A percentile compares a stretch with the other conserved stretches of the same genome.
Evolutionary conservation across 2,113 vertebrate genomes (phyloP).

Genomic region (Peromyscus maniculatus): DNA sequence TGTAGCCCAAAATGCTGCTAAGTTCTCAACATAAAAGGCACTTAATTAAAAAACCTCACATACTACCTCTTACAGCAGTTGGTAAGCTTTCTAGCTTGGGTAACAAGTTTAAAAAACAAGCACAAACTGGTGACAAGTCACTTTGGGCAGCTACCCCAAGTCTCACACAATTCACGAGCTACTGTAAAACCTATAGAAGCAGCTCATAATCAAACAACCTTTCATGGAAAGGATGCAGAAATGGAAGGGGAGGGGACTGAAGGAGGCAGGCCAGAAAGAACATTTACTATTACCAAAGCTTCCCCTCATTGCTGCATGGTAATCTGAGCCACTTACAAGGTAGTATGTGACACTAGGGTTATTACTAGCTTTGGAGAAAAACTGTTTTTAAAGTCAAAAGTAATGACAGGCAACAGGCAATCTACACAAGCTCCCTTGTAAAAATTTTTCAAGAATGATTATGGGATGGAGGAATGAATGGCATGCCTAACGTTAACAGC

Average conservation of each 20-base stretch:
- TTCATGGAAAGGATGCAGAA: conserved; percentile 49
- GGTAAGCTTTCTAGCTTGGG: conserved; percentile 16
- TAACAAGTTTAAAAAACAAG: conserved; percentile 60
- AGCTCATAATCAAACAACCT: conserved; percentile 32
- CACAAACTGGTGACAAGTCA: conserved; percentile 45
- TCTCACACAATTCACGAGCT: conserved; percentile 54
- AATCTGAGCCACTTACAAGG: conserved; percentile 12
- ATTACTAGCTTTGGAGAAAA: conserved; percentile 34
- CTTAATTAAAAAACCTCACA: conserved; percentile 27
- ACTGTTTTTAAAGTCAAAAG: conserved; percentile 60
- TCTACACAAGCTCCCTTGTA: neutral
- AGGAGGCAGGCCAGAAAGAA: neutral
- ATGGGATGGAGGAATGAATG: conserved; percentile 39
- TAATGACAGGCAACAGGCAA: conserved; percentile 7
- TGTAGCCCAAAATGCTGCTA: neutral
- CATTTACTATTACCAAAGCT: conserved; percentile 54
- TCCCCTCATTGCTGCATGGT: neutral
- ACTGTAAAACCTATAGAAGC: conserved; percentile 54
- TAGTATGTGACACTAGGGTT: neutral
- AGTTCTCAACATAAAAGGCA: conserved; percentile 44
- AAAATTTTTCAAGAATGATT: conserved; percentile 34
- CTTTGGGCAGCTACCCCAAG: conserved; percentile 34
- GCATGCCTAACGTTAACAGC: neutral
- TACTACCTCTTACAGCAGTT: neutral
- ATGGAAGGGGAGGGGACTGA: neutral